These are phyloP conservation scores for Apamea crenata DNA, from an alignment of 2,888 invertebrate species.

Conservation along the genomic window DNA sequence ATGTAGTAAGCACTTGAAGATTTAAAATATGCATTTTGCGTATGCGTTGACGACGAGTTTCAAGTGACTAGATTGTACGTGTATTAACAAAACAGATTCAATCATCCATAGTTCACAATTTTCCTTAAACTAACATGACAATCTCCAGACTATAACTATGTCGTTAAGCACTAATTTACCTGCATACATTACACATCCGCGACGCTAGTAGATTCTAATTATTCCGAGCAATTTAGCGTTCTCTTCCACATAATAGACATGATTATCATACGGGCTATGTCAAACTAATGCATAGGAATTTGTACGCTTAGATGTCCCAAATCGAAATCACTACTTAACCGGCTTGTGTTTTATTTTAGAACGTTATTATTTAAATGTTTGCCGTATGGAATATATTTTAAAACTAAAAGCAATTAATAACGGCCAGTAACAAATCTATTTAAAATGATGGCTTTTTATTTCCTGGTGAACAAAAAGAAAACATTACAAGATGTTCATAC, in stretches of 20 bases:
- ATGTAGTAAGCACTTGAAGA: neutral
- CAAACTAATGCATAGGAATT: constrained; percentile 5
- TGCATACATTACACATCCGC: constrained; percentile 31
- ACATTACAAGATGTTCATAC: neutral
- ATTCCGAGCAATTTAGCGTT: constrained; percentile 46
- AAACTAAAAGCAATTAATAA: too few species aligned
- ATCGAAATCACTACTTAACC: neutral
- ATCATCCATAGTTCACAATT: neutral
- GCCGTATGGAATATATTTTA: neutral
- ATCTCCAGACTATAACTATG: constrained; percentile 13
- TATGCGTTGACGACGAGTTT: neutral
- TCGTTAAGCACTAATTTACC: constrained; percentile 39
- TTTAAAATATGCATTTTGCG: neutral
- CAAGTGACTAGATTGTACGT: neutral
- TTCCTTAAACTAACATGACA: constrained; percentile 1
- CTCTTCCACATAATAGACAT: constrained; percentile 22
- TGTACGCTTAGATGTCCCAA: neutral
- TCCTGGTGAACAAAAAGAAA: neutral
- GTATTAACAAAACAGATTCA: neutral
- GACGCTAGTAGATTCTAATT: constrained; percentile 50
- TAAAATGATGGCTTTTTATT: neutral
- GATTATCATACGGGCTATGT: constrained; percentile 11
- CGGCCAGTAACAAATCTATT: neutral
- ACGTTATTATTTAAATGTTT: neutral
- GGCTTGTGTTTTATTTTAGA: constrained; percentile 1